Evolutionary conservation across 1,140 invertebrate genomes (phyloP).

Genomic region (Calliopsis andreniformis): DNA sequence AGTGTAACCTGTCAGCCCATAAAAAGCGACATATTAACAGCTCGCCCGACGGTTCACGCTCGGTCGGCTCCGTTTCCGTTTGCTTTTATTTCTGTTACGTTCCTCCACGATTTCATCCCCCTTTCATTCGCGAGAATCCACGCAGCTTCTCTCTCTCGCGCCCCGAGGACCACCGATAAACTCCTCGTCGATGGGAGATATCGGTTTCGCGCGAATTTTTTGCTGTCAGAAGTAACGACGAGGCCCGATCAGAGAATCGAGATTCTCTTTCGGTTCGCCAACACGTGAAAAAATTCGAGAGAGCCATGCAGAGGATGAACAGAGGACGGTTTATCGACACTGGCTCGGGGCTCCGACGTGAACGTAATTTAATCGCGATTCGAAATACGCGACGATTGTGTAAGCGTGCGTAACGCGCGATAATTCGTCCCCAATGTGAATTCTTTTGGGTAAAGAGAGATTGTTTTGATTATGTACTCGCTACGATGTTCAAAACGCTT

Average conservation of each 20-base stretch:
- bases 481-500: too few relatives aligned
- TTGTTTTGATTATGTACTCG: too few relatives aligned
- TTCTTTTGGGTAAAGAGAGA: too few relatives aligned
- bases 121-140: neutral
- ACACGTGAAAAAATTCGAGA: neutral
- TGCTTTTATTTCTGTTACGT: constrained; percentile 37
- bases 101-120: constrained; percentile 3
- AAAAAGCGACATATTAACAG: constrained; percentile 39
- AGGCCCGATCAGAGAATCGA: constrained; percentile 17
- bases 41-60: constrained; percentile 25
- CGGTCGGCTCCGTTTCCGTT: neutral
- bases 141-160: neutral
- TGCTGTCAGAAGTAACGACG: constrained; percentile 29
- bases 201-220: constrained; percentile 40
- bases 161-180: constrained; percentile 16
- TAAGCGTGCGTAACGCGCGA: too few relatives aligned
- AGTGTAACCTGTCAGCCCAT: constrained; percentile 35
- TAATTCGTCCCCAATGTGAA: too few relatives aligned
- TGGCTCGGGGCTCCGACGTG: neutral
- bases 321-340: too few relatives aligned
- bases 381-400: neutral
- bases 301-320: too few relatives aligned
- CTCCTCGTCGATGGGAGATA: constrained; percentile 30
- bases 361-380: neutral
- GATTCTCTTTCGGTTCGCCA: neutral